Conservation (phyloP, 2,797 vertebrate genomes). For the Morelia viridis region DNA sequence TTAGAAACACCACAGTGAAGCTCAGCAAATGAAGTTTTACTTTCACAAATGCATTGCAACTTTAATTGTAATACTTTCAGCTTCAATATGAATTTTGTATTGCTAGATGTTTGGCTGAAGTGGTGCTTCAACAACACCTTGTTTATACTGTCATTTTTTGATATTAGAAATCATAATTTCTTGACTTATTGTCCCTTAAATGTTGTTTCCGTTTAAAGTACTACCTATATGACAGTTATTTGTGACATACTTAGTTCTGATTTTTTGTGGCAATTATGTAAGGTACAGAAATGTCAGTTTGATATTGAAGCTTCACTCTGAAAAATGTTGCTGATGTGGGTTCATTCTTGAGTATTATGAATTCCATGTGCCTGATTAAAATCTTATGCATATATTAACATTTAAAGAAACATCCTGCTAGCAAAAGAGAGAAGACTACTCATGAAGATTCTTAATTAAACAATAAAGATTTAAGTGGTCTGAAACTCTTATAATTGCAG, state of each 20-base stretch:
- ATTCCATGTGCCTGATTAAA: conserved; percentile 53
- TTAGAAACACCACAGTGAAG: background rate
- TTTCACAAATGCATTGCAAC: background rate
- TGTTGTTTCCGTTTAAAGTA: background rate
- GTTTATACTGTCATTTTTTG: background rate
- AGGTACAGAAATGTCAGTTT: conserved; percentile 57
- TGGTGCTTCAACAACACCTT: background rate
- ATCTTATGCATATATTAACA: conserved; percentile 72
- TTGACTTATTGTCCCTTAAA: background rate
- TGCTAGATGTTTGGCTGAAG: background rate
- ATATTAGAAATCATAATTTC: conserved; percentile 5
- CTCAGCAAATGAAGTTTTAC: background rate
- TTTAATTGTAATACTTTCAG: conserved; percentile 2
- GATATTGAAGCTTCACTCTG: conserved; percentile 56
- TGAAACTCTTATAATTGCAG: conserved; percentile 52
- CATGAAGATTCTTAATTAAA: conserved; percentile 67
- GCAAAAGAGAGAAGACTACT: conserved; percentile 45
- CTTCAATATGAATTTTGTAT: background rate
- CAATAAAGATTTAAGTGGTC: conserved; percentile 57
- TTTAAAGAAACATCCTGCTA: conserved; percentile 70
- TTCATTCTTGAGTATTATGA: conserved; percentile 53
- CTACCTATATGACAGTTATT: conserved; percentile 26
- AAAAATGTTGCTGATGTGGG: conserved; percentile 49
- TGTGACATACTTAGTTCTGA: conserved; percentile 43
- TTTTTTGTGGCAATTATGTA: conserved; percentile 49